Conservation (phyloP, 1,140 invertebrate genomes). For the Bombus fervidus region DNA sequence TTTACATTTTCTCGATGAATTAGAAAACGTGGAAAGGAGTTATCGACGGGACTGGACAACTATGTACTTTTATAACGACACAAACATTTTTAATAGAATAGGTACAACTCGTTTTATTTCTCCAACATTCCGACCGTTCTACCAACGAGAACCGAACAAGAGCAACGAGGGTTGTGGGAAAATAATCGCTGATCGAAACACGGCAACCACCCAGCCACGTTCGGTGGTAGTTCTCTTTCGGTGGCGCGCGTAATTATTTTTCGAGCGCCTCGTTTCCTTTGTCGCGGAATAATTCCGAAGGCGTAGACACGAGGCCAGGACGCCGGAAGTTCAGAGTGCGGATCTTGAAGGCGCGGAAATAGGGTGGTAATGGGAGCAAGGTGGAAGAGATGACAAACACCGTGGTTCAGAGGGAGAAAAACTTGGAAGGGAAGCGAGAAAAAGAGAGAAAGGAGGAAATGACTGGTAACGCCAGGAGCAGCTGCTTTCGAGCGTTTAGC, state of each 20-base stretch:
- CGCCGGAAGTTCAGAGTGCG: neutral
- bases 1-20: too few species aligned
- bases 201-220: neutral
- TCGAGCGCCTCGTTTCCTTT: neutral
- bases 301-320: neutral
- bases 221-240: neutral
- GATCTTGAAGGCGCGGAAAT: neutral
- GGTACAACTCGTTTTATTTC: too few species aligned
- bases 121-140: too few species aligned
- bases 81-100: too few species aligned
- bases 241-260: neutral
- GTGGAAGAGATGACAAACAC: neutral
- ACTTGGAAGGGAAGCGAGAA: neutral
- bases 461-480: neutral
- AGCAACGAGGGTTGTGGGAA: neutral
- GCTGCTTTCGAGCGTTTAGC: constrained; percentile 51
- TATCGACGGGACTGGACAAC: too few species aligned
- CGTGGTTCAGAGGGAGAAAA: neutral
- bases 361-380: neutral
- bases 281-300: neutral
- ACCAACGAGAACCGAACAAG: neutral
- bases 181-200: neutral
- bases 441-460: neutral
- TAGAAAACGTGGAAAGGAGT: too few species aligned
- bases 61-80: too few species aligned